These are phyloP conservation scores for Coleophora deauratella DNA, from an alignment of 2,888 invertebrate genomes.

Conservation along the genomic window DNA sequence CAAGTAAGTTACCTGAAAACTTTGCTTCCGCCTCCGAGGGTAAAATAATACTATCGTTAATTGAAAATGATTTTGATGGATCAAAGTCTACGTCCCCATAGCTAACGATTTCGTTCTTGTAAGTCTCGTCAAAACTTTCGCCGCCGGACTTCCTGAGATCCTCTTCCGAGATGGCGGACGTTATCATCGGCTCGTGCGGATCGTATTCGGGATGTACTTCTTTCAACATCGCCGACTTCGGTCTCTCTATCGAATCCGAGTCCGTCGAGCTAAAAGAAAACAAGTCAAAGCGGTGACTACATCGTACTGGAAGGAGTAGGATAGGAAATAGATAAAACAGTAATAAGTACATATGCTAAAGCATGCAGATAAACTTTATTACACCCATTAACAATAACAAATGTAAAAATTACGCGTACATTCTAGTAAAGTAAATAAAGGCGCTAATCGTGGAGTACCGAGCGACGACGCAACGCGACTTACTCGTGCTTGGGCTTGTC, in stretches of 20 bases:
- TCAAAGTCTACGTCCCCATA: slow-evolving; percentile 42
- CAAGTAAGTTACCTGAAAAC: slow-evolving; percentile 32
- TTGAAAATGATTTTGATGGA: slow-evolving; percentile 40
- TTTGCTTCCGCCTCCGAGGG: slow-evolving; percentile 41
- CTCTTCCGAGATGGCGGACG: slow-evolving; percentile 64
- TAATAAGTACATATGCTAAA: too few species aligned
- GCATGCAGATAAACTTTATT: too few species aligned
- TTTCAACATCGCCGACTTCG: slow-evolving; percentile 62
- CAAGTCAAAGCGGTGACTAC: too few species aligned
- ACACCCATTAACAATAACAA: too few species aligned
- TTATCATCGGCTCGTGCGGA: slow-evolving; percentile 68
- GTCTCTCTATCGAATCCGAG: slow-evolving; percentile 61
- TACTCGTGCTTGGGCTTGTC: too few species aligned
- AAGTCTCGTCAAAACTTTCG: slow-evolving; percentile 53
- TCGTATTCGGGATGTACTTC: slow-evolving; percentile 64
- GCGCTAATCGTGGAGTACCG: too few species aligned
- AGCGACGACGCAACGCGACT: too few species aligned
- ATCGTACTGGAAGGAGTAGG: too few species aligned
- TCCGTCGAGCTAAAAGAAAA: slow-evolving; percentile 49
- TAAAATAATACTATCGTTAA: slow-evolving; percentile 35
- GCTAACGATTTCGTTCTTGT: slow-evolving; percentile 43
- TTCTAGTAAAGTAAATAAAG: too few species aligned
- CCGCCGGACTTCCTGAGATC: slow-evolving; percentile 59
- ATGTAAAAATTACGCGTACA: too few species aligned
- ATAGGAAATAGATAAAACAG: too few species aligned